phyloP scores from a whole-genome alignment of 2,113 vertebrate genomes.

The Morphnarchus princeps region DNA sequence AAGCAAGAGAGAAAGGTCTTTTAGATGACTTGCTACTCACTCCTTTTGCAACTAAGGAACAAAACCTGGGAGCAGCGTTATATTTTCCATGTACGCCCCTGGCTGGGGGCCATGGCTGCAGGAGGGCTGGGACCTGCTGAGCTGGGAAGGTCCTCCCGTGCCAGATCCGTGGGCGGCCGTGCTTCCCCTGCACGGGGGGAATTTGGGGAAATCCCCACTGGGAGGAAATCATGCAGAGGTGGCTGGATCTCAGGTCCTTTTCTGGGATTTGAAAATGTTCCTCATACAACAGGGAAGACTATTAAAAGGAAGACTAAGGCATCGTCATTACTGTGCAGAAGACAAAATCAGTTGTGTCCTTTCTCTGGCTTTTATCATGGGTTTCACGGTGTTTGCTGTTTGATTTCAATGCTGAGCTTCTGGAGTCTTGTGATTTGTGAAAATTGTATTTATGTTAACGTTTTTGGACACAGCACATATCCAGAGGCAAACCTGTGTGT shows the following conservation, averaged over 20 bases:
- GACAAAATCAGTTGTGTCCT: neutral
- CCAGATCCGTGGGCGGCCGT: neutral
- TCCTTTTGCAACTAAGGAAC: neutral
- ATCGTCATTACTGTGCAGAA: neutral
- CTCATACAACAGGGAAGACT: neutral
- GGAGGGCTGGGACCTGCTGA: neutral
- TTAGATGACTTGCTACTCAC: neutral
- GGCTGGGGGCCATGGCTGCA: neutral
- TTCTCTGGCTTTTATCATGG: neutral
- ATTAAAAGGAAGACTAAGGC: neutral
- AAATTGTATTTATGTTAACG: neutral
- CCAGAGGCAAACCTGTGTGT: neutral
- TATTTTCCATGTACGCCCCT: neutral
- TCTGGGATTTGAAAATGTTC: neutral
- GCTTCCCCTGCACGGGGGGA: neutral
- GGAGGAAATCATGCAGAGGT: neutral
- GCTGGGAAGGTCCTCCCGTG: neutral
- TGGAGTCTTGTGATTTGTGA: neutral
- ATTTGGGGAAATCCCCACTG: neutral
- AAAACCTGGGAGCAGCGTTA: neutral
- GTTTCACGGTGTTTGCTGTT: neutral
- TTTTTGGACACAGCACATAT: neutral
- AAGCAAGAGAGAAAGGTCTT: neutral
- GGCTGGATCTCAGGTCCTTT: neutral
- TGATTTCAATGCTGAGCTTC: neutral